Conservation (phyloP, 2,888 invertebrate species). For the Dolichopus griseipennis region DNA sequence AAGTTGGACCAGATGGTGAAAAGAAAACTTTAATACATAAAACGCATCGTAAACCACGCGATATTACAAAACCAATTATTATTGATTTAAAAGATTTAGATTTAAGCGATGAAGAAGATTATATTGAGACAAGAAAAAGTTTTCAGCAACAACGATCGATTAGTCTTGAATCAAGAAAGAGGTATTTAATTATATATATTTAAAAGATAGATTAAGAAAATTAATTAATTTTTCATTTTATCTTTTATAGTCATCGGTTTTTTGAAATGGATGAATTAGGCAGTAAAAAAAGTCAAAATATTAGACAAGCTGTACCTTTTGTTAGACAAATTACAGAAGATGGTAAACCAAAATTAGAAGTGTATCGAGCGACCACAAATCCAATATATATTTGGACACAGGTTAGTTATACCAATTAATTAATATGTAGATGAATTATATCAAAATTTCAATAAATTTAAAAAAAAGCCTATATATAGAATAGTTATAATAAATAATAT, state of each 20-base stretch:
- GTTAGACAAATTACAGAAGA: slow-evolving; percentile 54
- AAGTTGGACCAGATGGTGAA: slow-evolving; percentile 38
- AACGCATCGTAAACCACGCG: slow-evolving; percentile 32
- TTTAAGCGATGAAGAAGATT: slow-evolving; percentile 45
- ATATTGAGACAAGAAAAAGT: slow-evolving; percentile 50
- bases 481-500: too few relatives aligned
- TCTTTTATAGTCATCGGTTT: slow-evolving; percentile 35
- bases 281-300: slow-evolving; percentile 50
- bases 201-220: neutral
- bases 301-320: slow-evolving; percentile 53
- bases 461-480: too few relatives aligned
- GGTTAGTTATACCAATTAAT: slow-evolving; percentile 33
- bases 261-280: slow-evolving; percentile 57
- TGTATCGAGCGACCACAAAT: slow-evolving; percentile 51
- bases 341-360: slow-evolving; percentile 50
- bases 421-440: too few relatives aligned
- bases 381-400: slow-evolving; percentile 46
- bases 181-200: slow-evolving; percentile 29
- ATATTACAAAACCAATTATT: slow-evolving; percentile 43
- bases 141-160: slow-evolving; percentile 55
- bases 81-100: slow-evolving; percentile 40
- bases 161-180: slow-evolving; percentile 55
- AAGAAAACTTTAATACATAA: slow-evolving; percentile 39
- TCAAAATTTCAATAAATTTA: too few relatives aligned
- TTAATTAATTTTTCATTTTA: neutral